Evolutionary conservation across 2,888 invertebrate genomes (phyloP).

Genomic region (Tuta absoluta): DNA sequence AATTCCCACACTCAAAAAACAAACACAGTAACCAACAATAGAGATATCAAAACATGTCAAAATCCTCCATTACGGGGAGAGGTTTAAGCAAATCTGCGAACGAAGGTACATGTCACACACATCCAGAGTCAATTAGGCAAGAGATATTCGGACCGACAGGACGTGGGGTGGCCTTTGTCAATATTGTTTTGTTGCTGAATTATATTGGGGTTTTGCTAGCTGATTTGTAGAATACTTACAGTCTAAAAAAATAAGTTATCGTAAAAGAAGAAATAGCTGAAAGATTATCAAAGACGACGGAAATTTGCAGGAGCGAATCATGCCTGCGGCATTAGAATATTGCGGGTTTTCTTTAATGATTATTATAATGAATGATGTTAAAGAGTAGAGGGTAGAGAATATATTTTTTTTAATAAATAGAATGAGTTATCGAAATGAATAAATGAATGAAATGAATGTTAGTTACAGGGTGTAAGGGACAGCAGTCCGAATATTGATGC

Average conservation of each 20-base stretch:
- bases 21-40: conserved; percentile 38
- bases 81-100: conserved; percentile 51
- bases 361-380: too few species aligned
- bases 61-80: conserved; percentile 38
- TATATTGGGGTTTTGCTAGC: neutral
- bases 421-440: too few species aligned
- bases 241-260: neutral
- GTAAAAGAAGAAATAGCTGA: neutral
- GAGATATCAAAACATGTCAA: conserved; percentile 66
- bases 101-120: conserved; percentile 52
- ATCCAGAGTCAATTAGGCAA: conserved; percentile 60
- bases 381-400: too few species aligned
- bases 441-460: too few species aligned
- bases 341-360: too few species aligned
- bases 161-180: conserved; percentile 25
- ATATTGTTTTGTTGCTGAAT: neutral
- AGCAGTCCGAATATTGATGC: too few species aligned
- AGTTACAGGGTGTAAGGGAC: too few species aligned
- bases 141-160: conserved; percentile 54
- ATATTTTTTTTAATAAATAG: too few species aligned
- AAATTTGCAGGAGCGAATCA: too few species aligned
- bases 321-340: too few species aligned
- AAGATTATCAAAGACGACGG: too few species aligned
- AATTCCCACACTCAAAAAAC: conserved; percentile 52
- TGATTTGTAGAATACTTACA: neutral